Base-by-base conservation (phyloP, 2,797 vertebrate genomes). In the Oreortyx pictus region DNA sequence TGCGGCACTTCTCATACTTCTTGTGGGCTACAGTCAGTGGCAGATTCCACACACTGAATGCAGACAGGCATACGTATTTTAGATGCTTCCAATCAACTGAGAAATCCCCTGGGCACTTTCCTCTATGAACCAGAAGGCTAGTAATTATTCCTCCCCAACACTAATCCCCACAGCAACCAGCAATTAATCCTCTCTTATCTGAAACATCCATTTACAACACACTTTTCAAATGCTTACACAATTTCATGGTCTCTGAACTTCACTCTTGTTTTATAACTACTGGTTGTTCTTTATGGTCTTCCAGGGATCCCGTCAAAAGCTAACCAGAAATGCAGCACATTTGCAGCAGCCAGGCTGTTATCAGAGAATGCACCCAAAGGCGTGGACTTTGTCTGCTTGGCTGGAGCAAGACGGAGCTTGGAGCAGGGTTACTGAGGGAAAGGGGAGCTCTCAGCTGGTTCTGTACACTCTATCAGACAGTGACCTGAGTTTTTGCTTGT, bases 201-300 rank as follows among this genome's bases (percentile, higher is more conserved):
- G 88, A 92, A 96, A 95, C 89, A 95, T 77, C 82, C 77, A 95
- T 93, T 93, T 94, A 86, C 80, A 92, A 94, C 60, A 89, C 61
- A 82, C 86, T 91, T 93, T 95, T 93, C 88, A 72, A 92, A 46
- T 77, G 82, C 87, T 93, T 95, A 89, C 81, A 89, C 89, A 91
- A 95, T 96, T 95, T 95, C 91, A 95, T 84, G 94, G 94, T 93
- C 78, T 94, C 91, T 90, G 86, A 95, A 92, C 89, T 88, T 94
- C 41, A 0, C 81, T 71, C 77, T 88, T 92, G 75, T 72, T 93
- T 95, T 93, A 88, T 86, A 81, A 95, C 83, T 94, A 86, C 74
- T 65, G 80, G 88, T 82, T 91, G 37, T 88, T 46, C 64, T 82
- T 95, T 84, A 94, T 65, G 31, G 65, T 93, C 88, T 96, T 86